Evolutionary conservation across 2,113 vertebrate genomes (phyloP), one percentile per base, ranked within the genome.

Genomic region (Apteryx owenii): DNA sequence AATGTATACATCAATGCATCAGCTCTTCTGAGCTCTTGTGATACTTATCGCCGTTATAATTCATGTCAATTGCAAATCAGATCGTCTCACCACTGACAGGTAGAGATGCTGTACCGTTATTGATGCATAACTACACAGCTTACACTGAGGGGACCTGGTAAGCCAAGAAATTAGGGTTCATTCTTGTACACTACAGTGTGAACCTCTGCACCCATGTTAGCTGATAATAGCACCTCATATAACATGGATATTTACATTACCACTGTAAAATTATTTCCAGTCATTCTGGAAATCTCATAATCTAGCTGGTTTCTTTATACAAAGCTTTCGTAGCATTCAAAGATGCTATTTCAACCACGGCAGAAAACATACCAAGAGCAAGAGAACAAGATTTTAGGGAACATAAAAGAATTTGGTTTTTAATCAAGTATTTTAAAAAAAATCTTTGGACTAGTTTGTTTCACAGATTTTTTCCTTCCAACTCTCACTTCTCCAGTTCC

Each of bases 51-150:
- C 68, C 81, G 54, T 61, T 90, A 40, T 36, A 88, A 16, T 18
- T 85, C 3, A 0, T 4, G 50, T 75, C 93, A 91, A 81, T 95
- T 87, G 80, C 93, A 94, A 94, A 92, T 92, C n/a, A 84, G 29
- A 77, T 73, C 0, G 0, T 72, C 65, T 75, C 89, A 14, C 60
- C 36, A 0, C 62, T 66, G 54, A 22, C 85, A 92, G 40, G 53
- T 42, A 28, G 40, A 11, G 33, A 31, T 88, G 66, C 50, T 50
- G 53, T 58, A 28, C 18, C 46, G 8, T 70, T 90, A 48, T 13
- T 21, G 65, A 48, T 15, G n/a, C 20, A 10, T 10, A 82, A 4
- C n/a, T 10, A 8, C 50, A 48, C 10, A 50, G 53, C 12, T 95
- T 40, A 48, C n/a, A 16, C 50, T 4, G 10, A 33, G 25, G 80